Conservation (phyloP, 2,888 invertebrate genomes). For the Tillus elongatus region DNA sequence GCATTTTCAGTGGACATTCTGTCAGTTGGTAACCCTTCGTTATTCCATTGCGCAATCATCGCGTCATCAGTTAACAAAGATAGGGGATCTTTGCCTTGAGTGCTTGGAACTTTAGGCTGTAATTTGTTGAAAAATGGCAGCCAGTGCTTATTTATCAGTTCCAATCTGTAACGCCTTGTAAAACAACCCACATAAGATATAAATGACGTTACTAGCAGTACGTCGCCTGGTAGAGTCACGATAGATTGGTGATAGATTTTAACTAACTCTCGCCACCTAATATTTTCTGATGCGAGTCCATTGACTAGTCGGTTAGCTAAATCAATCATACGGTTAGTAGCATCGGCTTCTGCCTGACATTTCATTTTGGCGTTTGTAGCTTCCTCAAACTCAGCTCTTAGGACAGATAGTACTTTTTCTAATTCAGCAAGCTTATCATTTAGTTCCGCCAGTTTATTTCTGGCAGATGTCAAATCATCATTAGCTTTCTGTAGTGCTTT, state of each 20-base stretch:
- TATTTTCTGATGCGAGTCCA: constrained; percentile 86
- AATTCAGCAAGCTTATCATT: constrained; percentile 65
- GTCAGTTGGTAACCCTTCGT: constrained; percentile 85
- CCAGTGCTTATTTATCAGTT: constrained; percentile 73
- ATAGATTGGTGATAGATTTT: constrained; percentile 59
- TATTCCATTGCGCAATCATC: constrained; percentile 88
- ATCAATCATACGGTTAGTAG: constrained; percentile 80
- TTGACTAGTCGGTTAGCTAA: constrained; percentile 86
- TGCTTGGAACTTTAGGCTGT: constrained; percentile 64
- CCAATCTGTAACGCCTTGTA: constrained; percentile 69
- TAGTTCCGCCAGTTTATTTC: constrained; percentile 67
- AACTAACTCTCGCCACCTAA: constrained; percentile 61
- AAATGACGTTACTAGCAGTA: constrained; percentile 81
- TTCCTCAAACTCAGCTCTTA: constrained; percentile 76
- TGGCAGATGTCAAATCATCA: constrained; percentile 70
- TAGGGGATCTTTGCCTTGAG: constrained; percentile 71
- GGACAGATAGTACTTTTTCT: constrained; percentile 65
- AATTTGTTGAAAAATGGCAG: constrained; percentile 65
- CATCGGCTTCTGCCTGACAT: constrained; percentile 88
- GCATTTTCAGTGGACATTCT: constrained; percentile 93
- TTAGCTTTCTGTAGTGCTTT: constrained; percentile 79
- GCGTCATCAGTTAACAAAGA: constrained; percentile 87
- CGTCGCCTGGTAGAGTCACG: constrained; percentile 78
- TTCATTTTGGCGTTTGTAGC: constrained; percentile 80
- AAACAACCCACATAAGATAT: constrained; percentile 94